Evolutionary conservation across 1,140 invertebrate genomes (phyloP), one percentile per base, ranked within the genome.

Genomic region (Calycopis cecrops): DNA sequence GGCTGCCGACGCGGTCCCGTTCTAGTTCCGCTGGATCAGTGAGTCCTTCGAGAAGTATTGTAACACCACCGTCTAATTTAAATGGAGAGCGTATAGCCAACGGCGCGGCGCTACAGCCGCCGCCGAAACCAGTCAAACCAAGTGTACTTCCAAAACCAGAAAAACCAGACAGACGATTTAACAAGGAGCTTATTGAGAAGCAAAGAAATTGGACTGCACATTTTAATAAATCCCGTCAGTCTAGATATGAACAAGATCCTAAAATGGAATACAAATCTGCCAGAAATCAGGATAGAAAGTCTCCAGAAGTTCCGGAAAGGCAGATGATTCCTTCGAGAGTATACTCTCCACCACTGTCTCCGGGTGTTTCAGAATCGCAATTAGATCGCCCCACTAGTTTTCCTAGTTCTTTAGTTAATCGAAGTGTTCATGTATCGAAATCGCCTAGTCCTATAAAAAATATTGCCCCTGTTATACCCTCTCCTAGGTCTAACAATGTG

Each of bases 141-240:
- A 71, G 88, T 48, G 87, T 89, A 61, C 73, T 88, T 63, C 83
- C 90, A 9, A 90, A 92, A 65, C 93, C 93, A 0, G 93, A 95
- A 59, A 95, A 95, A 79, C 93, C 94, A 1, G 94, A 95, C 73
- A 88, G 94, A 33, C 92, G 94, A 65, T 92, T 96, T 57, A 96
- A 95, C 67, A 92, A 94, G 52, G 95, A 96, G 77, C 83, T 97
- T 10, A 96, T 97, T 38, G 95, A 97, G 77, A 96, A 96, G 67
- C 95, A 96, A 67, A 92, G 93, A 70, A 97, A 97, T 80, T 97
- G 95, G 95, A 96, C 95, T 3, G 94, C 94, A 44, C 95, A 97
- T 80, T 97, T 97, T 73, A 93, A 93, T 17, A 95, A 94, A 83
- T 90, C 92, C 11, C 89, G 92, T 61, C 88, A 90, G 3, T 88